Conservation (phyloP, 2,888 invertebrate species). For the Pseudeuparius sepicola region DNA sequence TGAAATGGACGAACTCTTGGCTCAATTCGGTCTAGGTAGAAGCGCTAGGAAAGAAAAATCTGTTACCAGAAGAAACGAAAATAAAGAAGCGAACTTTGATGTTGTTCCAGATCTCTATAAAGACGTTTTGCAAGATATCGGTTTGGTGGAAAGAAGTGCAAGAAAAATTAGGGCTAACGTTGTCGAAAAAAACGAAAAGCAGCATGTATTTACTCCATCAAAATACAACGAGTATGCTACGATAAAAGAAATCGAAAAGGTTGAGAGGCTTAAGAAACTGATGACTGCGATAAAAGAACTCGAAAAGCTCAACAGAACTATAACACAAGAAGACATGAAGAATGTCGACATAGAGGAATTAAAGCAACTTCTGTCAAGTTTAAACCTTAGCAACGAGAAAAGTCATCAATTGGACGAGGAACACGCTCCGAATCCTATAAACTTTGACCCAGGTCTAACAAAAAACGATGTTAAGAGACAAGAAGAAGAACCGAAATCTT, state of each 20-base stretch:
- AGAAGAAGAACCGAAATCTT: slow-evolving; percentile 30
- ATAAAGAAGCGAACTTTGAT: slow-evolving; percentile 29
- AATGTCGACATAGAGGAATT: slow-evolving; percentile 35
- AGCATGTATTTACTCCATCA: slow-evolving; percentile 33
- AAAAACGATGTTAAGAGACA: slow-evolving; percentile 46
- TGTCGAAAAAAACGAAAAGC: slow-evolving; percentile 18
- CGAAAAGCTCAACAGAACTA: slow-evolving; percentile 37
- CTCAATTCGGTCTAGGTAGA: slow-evolving; percentile 35
- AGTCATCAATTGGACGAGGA: slow-evolving; percentile 30
- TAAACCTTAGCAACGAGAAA: slow-evolving; percentile 22
- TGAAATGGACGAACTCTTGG: slow-evolving; percentile 36
- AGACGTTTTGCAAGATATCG: slow-evolving; percentile 34
- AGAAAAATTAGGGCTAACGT: slow-evolving; percentile 15
- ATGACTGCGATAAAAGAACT: slow-evolving; percentile 41
- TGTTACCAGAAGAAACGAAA: slow-evolving; percentile 5
- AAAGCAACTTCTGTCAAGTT: slow-evolving; percentile 33
- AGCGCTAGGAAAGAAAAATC: slow-evolving; percentile 25
- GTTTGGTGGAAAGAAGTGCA: slow-evolving; percentile 25
- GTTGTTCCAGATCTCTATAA: slow-evolving; percentile 35
- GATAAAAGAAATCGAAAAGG: slow-evolving; percentile 43
- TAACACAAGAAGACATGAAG: slow-evolving; percentile 38
- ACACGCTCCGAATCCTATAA: slow-evolving; percentile 38
- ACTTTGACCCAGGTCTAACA: slow-evolving; percentile 31
- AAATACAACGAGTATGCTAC: slow-evolving; percentile 32
- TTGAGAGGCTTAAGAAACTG: slow-evolving; percentile 40